phyloP scores from a whole-genome alignment of 2,888 invertebrate species.

The Erebia epiphron region DNA sequence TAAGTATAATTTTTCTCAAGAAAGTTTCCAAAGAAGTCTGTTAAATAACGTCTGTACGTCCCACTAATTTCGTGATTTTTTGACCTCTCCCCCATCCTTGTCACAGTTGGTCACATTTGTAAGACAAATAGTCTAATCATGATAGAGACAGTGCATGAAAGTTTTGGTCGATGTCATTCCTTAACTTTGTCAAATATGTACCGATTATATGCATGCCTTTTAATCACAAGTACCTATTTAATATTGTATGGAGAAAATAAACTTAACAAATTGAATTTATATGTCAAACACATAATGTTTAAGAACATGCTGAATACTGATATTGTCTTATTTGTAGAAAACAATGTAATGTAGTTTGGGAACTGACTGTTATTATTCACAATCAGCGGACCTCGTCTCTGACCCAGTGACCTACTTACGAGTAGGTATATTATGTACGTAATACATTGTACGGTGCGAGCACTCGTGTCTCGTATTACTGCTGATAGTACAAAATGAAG shows the following conservation, averaged over 20 bases:
- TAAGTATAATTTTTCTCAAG: too few species aligned
- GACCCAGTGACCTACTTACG: constrained; percentile 87
- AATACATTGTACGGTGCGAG: constrained; percentile 42
- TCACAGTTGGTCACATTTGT: too few species aligned
- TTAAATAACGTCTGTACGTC: too few species aligned
- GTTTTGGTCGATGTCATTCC: too few species aligned
- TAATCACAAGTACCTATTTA: too few species aligned
- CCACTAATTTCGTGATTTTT: too few species aligned
- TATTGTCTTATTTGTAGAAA: constrained; percentile 40
- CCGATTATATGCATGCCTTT: too few species aligned
- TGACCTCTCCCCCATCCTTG: too few species aligned
- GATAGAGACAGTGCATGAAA: too few species aligned
- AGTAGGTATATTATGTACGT: constrained; percentile 63
- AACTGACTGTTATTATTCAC: constrained; percentile 57
- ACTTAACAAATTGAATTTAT: not conserved
- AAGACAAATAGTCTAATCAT: too few species aligned
- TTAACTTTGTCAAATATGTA: too few species aligned
- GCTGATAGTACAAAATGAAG: constrained; percentile 5
- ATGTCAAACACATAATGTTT: constrained; percentile 23
- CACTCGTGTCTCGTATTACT: constrained; percentile 6
- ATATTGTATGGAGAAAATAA: not conserved
- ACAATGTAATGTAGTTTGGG: constrained; percentile 60
- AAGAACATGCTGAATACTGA: constrained; percentile 13
- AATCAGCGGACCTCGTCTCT: constrained; percentile 73
- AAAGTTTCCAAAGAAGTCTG: too few species aligned